These are phyloP conservation scores for Neuroterus valhalla DNA, from an alignment of 1,140 invertebrate species.

Conservation along the genomic window DNA sequence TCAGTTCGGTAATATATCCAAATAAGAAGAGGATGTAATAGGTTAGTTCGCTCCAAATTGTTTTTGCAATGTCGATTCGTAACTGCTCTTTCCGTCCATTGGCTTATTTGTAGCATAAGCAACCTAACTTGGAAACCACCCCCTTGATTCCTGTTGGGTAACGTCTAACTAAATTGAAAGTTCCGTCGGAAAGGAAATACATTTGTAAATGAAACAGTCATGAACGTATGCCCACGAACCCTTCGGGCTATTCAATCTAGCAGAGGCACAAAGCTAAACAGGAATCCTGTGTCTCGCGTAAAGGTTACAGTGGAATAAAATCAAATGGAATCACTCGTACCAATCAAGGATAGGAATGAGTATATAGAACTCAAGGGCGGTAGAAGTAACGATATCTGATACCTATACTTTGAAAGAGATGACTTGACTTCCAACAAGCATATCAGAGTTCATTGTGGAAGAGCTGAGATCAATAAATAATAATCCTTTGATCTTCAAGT, in stretches of 20 bases:
- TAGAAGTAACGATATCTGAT: constrained; percentile 12
- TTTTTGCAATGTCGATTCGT: constrained; percentile 49
- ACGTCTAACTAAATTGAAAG: constrained; percentile 72
- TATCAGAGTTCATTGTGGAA: too few relatives aligned
- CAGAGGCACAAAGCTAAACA: constrained; percentile 55
- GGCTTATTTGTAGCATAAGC: constrained; percentile 40
- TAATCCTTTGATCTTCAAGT: not conserved
- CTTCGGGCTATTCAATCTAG: constrained; percentile 59
- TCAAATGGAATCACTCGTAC: constrained; percentile 45
- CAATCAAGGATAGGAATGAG: constrained; percentile 47
- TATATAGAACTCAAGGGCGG: constrained; percentile 1
- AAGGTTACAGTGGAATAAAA: constrained; percentile 54
- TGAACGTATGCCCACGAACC: constrained; percentile 55
- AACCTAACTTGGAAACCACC: not conserved
- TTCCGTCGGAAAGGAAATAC: constrained; percentile 71
- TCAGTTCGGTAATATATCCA: not conserved
- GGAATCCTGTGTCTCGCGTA: constrained; percentile 55
- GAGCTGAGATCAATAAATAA: too few relatives aligned
- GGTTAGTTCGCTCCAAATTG: constrained; percentile 50
- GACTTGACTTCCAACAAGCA: constrained; percentile 12
- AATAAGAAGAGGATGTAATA: constrained; percentile 15
- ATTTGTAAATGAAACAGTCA: constrained; percentile 74
- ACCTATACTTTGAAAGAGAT: constrained; percentile 13
- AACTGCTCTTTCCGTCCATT: constrained; percentile 46
- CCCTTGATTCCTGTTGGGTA: constrained; percentile 52